These are phyloP conservation scores for Dasyurus viverrinus DNA, from an alignment of 2,113 vertebrate species.

Conservation along the genomic window DNA sequence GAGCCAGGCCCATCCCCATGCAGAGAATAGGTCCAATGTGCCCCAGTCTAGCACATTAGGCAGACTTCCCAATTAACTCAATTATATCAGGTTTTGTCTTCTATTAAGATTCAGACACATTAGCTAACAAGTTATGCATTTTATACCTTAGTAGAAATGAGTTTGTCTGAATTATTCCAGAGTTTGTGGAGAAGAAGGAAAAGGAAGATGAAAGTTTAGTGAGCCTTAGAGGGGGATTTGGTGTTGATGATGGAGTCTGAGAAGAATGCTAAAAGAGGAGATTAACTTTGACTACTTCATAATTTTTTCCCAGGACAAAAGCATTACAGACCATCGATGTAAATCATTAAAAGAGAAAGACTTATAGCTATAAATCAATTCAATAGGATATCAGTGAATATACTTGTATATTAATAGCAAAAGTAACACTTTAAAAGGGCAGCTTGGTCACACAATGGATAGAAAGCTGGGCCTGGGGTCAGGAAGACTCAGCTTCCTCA, in stretches of 20 bases:
- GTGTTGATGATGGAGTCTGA: neutral
- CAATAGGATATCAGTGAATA: conserved; percentile 35
- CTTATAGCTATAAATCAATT: conserved; percentile 33
- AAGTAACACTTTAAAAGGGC: neutral
- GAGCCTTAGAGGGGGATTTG: neutral
- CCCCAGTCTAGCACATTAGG: neutral
- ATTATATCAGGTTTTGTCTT: neutral
- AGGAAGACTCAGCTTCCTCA: neutral
- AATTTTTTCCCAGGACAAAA: conserved; percentile 49
- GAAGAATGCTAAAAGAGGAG: conserved; percentile 47
- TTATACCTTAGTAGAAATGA: neutral
- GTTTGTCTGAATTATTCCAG: neutral
- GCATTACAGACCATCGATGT: neutral
- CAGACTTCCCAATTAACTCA: neutral
- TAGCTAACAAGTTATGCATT: neutral
- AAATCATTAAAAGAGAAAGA: conserved; percentile 30
- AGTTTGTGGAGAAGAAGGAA: neutral
- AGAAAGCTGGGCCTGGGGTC: neutral
- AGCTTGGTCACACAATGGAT: neutral
- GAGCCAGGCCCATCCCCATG: neutral
- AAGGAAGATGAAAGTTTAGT: neutral
- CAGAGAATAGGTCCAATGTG: neutral
- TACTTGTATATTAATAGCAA: conserved; percentile 51
- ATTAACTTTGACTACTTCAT: neutral
- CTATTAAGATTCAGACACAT: neutral